phyloP scores from a whole-genome alignment of 1,140 invertebrate genomes.

The Drosophila teissieri region DNA sequence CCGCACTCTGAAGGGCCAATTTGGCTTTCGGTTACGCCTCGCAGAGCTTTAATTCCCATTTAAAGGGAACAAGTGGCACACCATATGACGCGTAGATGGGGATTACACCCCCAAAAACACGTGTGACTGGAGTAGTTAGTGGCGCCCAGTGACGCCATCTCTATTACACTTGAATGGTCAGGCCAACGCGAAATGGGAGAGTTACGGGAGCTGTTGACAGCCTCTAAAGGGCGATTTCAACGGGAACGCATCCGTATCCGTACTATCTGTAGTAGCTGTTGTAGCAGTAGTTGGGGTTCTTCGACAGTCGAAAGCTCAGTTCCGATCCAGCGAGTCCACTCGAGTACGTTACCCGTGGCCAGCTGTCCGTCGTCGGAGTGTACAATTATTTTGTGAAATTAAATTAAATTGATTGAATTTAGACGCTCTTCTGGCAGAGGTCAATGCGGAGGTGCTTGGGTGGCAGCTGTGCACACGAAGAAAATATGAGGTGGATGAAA shows the following conservation, averaged over 20 bases:
- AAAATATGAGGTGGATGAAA: neutral
- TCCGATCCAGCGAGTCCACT: conserved; percentile 12
- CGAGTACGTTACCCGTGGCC: conserved; percentile 16
- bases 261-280: neutral
- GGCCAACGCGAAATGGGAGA: conserved; percentile 10
- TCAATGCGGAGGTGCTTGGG: conserved; percentile 52
- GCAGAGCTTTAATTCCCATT: conserved; percentile 71
- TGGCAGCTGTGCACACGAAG: conserved; percentile 17
- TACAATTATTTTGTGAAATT: conserved; percentile 79
- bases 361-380: conserved; percentile 22
- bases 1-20: conserved; percentile 49
- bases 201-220: conserved; percentile 32
- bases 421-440: conserved; percentile 65
- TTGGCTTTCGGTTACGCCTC: conserved; percentile 53
- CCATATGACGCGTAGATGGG: conserved; percentile 13
- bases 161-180: conserved; percentile 40
- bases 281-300: neutral
- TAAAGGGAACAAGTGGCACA: conserved; percentile 60
- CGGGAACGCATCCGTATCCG: neutral
- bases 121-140: conserved; percentile 46
- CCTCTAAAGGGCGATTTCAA: conserved; percentile 3
- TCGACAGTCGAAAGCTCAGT: conserved; percentile 8
- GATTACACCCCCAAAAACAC: conserved; percentile 21
- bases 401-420: conserved; percentile 81
- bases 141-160: conserved; percentile 41